Evolutionary conservation across 2,113 vertebrate species (phyloP).

Genomic region (Grus americana): DNA sequence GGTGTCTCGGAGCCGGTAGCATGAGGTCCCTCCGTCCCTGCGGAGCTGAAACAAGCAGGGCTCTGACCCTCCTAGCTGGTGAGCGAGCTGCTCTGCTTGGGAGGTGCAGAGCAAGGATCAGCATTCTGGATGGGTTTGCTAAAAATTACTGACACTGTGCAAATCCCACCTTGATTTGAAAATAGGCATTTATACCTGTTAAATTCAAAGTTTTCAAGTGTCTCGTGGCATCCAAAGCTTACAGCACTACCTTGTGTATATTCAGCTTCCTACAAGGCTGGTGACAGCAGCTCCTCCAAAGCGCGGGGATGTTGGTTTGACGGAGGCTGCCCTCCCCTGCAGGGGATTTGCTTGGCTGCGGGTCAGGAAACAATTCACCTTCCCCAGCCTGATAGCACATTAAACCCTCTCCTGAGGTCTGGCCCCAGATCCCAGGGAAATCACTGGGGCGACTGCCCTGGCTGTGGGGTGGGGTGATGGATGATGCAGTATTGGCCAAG

Average conservation of each 20-base stretch:
- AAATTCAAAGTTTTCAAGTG: rapidly evolving
- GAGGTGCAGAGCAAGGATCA: background rate
- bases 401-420: background rate
- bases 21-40: rapidly evolving
- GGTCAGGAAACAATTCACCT: background rate
- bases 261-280: background rate
- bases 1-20: background rate
- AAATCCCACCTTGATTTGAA: background rate
- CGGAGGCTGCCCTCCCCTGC: background rate
- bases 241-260: background rate
- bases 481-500: background rate
- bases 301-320: rapidly evolving
- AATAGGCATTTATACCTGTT: background rate
- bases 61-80: background rate
- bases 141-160: background rate
- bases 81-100: rapidly evolving
- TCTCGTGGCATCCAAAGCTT: background rate
- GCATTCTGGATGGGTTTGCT: background rate
- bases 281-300: background rate
- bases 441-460: background rate
- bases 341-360: rapidly evolving
- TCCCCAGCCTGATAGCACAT: background rate
- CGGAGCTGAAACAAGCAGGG: rapidly evolving
- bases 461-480: background rate
- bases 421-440: background rate